A percentile compares a stretch with the other conserved stretches of the same genome.
phyloP scores from a whole-genome alignment of 2,113 vertebrate genomes.

The Nothocercus nigrocapillus region DNA sequence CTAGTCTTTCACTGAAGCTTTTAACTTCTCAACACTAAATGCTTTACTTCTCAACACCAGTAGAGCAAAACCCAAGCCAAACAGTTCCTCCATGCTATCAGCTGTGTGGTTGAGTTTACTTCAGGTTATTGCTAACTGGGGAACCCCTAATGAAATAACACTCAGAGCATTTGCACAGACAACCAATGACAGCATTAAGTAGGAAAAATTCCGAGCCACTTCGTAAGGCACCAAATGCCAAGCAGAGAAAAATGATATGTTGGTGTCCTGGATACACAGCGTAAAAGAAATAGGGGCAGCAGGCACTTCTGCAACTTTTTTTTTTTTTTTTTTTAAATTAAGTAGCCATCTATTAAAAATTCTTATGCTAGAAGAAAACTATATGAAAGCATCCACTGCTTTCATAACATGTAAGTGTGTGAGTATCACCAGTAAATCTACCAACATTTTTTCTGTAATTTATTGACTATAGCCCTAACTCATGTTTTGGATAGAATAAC shows the following conservation, averaged over 20 bases:
- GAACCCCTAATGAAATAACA: constrained; percentile 44
- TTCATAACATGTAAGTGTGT: not conserved
- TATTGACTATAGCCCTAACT: constrained; percentile 16
- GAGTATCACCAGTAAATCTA: not conserved
- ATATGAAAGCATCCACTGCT: not conserved
- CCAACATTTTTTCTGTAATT: not conserved
- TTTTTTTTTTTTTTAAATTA: not conserved
- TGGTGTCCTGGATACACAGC: not conserved
- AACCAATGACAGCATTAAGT: constrained; percentile 10
- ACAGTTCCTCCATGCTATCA: not conserved
- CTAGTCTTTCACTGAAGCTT: not conserved
- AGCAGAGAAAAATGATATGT: fast-evolving
- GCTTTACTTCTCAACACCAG: not conserved
- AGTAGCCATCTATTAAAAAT: not conserved
- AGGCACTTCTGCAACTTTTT: not conserved
- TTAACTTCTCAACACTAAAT: no score
- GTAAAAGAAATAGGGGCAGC: not conserved
- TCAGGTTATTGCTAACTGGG: not conserved
- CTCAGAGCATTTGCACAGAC: constrained; percentile 44
- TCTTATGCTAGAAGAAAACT: not conserved
- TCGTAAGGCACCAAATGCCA: constrained; percentile 1
- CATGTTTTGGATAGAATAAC: constrained; percentile 43
- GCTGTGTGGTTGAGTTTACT: constrained; percentile 20
- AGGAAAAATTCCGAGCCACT: constrained; percentile 47
- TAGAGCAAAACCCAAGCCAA: not conserved